A percentile compares a stretch with the other conserved stretches of the same genome.
These are phyloP conservation scores for human DNA, from an alignment of 2,113 vertebrate genomes.

Conservation along the genomic window DNA sequence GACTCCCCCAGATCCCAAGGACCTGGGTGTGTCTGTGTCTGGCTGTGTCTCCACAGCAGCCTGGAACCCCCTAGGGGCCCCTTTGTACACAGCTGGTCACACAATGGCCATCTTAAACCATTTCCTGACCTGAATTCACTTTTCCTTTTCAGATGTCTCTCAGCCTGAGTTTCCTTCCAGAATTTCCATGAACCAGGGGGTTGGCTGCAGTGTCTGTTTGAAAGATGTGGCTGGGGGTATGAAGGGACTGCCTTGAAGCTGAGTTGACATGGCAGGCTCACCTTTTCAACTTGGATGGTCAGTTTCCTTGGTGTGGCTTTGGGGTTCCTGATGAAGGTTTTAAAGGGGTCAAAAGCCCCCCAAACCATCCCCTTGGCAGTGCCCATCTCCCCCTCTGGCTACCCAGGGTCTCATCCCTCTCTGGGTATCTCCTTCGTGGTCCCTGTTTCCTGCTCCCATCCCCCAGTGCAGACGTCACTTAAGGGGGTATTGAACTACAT, in stretches of 20 bases:
- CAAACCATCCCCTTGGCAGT: too few species aligned
- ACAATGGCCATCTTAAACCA: too few species aligned
- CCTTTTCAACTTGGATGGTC: background rate
- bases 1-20: background rate
- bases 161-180: background rate
- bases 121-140: background rate
- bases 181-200: fast-evolving
- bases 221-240: background rate
- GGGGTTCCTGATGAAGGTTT: background rate
- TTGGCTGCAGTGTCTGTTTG: fast-evolving
- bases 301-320: background rate
- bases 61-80: background rate
- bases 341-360: too few species aligned
- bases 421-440: background rate
- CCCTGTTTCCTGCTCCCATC: background rate
- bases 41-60: background rate
- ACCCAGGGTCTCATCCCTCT: background rate
- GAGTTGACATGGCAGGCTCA: too few species aligned
- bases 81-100: background rate
- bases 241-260: background rate
- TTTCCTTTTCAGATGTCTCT: background rate
- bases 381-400: background rate
- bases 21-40: background rate
- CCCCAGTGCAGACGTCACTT: background rate
- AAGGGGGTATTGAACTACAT: background rate